These are phyloP conservation scores for Bergia puertoricense DNA, from an alignment of 92 coral and sea anemone species.

Conservation along the genomic window DNA sequence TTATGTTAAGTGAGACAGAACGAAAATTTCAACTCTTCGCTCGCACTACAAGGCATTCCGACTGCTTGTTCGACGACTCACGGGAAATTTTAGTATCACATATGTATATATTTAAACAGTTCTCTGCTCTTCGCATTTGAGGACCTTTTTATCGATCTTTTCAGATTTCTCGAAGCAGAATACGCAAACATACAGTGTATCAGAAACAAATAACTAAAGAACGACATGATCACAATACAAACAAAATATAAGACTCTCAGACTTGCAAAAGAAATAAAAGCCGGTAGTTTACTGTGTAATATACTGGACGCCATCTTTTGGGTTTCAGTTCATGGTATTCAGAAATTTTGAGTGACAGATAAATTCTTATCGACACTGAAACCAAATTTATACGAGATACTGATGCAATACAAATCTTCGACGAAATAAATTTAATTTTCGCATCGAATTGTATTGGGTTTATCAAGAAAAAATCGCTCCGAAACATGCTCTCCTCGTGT, in stretches of 20 bases:
- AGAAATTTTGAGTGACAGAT: not conserved
- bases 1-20: not conserved
- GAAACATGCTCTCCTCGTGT: not conserved
- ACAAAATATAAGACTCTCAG: not conserved
- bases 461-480: not conserved
- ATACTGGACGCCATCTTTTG: conserved; percentile 22
- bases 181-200: not conserved
- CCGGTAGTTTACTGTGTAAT: not conserved
- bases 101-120: not conserved
- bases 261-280: not conserved
- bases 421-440: not conserved
- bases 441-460: not conserved
- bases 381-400: not conserved
- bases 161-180: not conserved
- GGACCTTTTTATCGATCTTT: not conserved
- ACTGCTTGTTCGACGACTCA: not conserved
- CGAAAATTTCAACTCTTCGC: not conserved
- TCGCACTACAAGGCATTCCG: not conserved
- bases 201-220: not conserved
- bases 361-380: not conserved
- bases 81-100: not conserved
- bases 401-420: not conserved
- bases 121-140: no score
- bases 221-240: not conserved
- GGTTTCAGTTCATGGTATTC: not conserved